These are phyloP conservation scores for Hymenochirus boettgeri DNA, from an alignment of 2,113 vertebrate species.

Conservation along the genomic window DNA sequence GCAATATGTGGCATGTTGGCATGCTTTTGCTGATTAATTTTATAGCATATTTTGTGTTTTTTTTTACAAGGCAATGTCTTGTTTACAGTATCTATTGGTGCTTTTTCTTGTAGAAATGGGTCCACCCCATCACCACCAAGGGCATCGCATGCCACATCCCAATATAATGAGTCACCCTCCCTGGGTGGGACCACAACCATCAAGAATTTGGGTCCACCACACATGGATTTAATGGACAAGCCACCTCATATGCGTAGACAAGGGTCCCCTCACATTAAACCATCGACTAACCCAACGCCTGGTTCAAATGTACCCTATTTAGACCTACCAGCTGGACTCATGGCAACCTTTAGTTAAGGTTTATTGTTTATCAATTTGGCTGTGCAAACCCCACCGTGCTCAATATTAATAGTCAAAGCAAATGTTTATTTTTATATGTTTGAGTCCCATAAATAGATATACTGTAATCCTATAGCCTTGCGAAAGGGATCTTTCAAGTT, in stretches of 20 bases:
- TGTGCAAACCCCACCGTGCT: too few species aligned
- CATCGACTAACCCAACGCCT: conserved; percentile 89
- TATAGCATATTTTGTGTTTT: too few species aligned
- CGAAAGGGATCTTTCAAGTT: too few species aligned
- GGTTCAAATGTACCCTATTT: conserved; percentile 95
- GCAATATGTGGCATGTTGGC: too few species aligned
- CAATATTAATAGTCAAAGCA: too few species aligned
- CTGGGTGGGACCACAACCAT: conserved; percentile 88
- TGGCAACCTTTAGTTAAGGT: conserved; percentile 96
- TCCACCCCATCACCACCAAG: conserved; percentile 93
- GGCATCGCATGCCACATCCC: conserved; percentile 86
- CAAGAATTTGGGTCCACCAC: conserved; percentile 82
- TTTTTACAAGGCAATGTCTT: too few species aligned
- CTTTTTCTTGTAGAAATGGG: conserved; percentile 72
- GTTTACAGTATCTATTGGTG: too few species aligned
- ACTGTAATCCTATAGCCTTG: too few species aligned
- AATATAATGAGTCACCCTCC: conserved; percentile 90
- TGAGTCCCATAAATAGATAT: too few species aligned
- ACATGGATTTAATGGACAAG: conserved; percentile 94
- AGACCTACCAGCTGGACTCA: conserved; percentile 94
- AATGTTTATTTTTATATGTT: too few species aligned
- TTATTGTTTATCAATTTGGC: too few species aligned
- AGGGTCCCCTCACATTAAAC: conserved; percentile 78
- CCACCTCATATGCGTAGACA: conserved; percentile 88
- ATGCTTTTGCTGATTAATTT: too few species aligned